phyloP scores from a whole-genome alignment of 2,888 invertebrate species.

The Coleophora flavipennella region DNA sequence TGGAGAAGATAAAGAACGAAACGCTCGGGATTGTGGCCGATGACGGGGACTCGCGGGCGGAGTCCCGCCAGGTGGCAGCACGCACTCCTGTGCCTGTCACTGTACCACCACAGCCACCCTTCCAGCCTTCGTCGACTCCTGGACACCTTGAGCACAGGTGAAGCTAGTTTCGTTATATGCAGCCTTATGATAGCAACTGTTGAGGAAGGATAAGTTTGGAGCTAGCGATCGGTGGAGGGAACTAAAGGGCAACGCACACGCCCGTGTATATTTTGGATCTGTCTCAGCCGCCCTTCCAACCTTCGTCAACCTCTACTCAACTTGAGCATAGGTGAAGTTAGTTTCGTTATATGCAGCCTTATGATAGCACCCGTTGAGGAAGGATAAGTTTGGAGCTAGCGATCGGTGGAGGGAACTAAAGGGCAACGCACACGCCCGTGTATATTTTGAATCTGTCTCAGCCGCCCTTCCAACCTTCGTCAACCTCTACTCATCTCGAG shows the following conservation, averaged over 20 bases:
- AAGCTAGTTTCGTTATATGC: not conserved
- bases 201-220: too few relatives aligned
- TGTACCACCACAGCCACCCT: conserved; percentile 81
- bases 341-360: conserved; percentile 1
- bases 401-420: too few relatives aligned
- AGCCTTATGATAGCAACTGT: too few relatives aligned
- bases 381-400: too few relatives aligned
- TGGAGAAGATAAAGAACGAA: conserved; percentile 82
- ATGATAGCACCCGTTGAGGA: too few relatives aligned
- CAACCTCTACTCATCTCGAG: conserved; percentile 87
- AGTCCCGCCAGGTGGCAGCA: conserved; percentile 23
- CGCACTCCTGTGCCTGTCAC: conserved; percentile 40
- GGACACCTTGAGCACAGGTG: conserved; percentile 84
- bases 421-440: conserved; percentile 18
- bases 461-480: conserved; percentile 90
- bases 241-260: not conserved
- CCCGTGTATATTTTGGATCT: conserved; percentile 57
- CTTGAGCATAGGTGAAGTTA: conserved; percentile 78
- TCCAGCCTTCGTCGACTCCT: conserved; percentile 94
- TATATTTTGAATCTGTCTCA: conserved; percentile 75
- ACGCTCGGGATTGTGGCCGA: conserved; percentile 48
- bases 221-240: too few relatives aligned
- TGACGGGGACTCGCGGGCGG: conserved; percentile 37
- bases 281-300: conserved; percentile 90
- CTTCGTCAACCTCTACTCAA: conserved; percentile 88